Percentiles rank a stretch among this genome's conserved stretches.
Conservation (phyloP, 2,888 invertebrate species). For the Meloe dianella region DNA sequence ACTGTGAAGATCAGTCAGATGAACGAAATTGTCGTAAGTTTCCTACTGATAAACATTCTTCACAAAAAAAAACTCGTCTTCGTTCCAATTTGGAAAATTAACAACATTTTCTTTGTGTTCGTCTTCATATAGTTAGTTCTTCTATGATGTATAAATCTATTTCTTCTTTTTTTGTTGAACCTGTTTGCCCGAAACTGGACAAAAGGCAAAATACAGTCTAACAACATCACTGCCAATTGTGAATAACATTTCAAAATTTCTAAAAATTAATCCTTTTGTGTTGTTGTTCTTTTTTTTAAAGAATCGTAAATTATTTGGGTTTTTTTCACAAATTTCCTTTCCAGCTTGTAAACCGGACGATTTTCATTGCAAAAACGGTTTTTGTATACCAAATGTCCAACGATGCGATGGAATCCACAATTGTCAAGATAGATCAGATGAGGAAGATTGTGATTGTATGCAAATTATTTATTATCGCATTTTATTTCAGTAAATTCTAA, state of each 20-base stretch:
- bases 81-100: slow-evolving; percentile 10
- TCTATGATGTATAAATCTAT: slow-evolving; percentile 1
- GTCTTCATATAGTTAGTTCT: slow-evolving; percentile 8
- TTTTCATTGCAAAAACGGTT: slow-evolving; percentile 63
- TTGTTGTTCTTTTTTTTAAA: slow-evolving; percentile 8
- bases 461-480: slow-evolving; percentile 14
- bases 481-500: slow-evolving; percentile 5
- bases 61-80: slow-evolving; percentile 12
- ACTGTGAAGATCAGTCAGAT: slow-evolving; percentile 72
- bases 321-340: slow-evolving; percentile 43
- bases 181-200: neutral
- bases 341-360: slow-evolving; percentile 50
- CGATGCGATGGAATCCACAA: slow-evolving; percentile 66
- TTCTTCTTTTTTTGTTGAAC: neutral
- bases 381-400: slow-evolving; percentile 63
- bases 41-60: neutral
- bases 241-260: slow-evolving; percentile 13
- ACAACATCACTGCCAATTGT: slow-evolving; percentile 17
- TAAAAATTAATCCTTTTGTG: slow-evolving; percentile 17
- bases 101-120: neutral
- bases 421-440: slow-evolving; percentile 72
- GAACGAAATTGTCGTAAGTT: slow-evolving; percentile 76
- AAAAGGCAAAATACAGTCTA: neutral
- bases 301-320: slow-evolving; percentile 10
- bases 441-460: slow-evolving; percentile 53